Conservation (phyloP, 2,888 invertebrate genomes). For the Pheosia tremula region DNA sequence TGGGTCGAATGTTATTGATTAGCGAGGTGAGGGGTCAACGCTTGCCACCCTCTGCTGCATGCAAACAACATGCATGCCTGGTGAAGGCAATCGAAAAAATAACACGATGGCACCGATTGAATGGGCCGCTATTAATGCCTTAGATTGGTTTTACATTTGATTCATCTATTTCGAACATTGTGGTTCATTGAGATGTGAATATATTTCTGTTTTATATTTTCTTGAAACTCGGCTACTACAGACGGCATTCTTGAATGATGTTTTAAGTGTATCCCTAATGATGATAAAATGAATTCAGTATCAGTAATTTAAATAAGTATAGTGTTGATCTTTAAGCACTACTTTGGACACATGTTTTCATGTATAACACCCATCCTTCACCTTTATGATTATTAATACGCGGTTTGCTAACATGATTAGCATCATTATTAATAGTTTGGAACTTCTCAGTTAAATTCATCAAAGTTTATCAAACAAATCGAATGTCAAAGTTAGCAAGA, state of each 20-base stretch:
- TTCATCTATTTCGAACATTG: constrained; percentile 7
- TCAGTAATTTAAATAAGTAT: too few species aligned
- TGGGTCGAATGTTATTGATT: constrained; percentile 65
- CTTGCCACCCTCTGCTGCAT: constrained; percentile 47
- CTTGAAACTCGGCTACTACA: too few species aligned
- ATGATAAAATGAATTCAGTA: too few species aligned
- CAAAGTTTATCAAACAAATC: neutral
- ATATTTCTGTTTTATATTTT: too few species aligned
- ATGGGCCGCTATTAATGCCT: constrained; percentile 22
- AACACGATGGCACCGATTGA: constrained; percentile 22
- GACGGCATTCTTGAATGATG: too few species aligned
- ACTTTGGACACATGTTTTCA: too few species aligned
- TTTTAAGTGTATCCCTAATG: too few species aligned
- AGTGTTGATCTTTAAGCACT: too few species aligned
- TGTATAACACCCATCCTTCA: too few species aligned
- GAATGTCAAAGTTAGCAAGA: neutral
- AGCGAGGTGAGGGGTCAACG: constrained; percentile 48
- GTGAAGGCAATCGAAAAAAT: constrained; percentile 52
- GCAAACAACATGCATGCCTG: constrained; percentile 60
- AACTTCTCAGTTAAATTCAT: neutral
- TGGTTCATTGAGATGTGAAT: constrained; percentile 5
- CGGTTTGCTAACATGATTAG: neutral
- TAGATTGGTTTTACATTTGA: constrained; percentile 34
- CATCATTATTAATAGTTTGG: neutral
- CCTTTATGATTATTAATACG: too few species aligned